Evolutionary conservation across 2,888 invertebrate species (phyloP).

Genomic region (Acleris sparsana): DNA sequence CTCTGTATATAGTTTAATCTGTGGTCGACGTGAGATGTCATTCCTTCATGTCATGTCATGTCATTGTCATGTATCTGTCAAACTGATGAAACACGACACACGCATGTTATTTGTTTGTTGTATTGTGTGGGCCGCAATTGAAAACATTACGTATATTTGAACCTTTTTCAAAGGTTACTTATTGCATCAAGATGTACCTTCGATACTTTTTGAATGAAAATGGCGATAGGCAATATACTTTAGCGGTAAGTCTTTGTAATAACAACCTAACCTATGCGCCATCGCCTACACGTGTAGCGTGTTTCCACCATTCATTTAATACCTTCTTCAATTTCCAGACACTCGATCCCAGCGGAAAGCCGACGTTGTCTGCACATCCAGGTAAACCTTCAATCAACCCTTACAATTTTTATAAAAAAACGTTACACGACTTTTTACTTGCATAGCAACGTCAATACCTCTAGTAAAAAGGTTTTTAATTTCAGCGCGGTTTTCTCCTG

Average conservation of each 20-base stretch:
- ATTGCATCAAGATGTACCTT: constrained; percentile 66
- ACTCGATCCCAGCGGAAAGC: constrained; percentile 89
- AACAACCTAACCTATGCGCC: constrained; percentile 46
- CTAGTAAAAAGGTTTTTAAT: constrained; percentile 43
- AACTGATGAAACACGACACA: too few relatives aligned
- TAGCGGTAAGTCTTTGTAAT: constrained; percentile 85
- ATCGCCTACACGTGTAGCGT: constrained; percentile 36
- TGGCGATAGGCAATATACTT: constrained; percentile 92
- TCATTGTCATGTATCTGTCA: too few relatives aligned
- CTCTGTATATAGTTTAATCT: too few relatives aligned
- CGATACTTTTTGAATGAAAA: constrained; percentile 87
- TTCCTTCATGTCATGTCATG: too few relatives aligned
- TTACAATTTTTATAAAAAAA: background rate
- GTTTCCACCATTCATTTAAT: constrained; percentile 29
- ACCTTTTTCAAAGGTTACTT: too few relatives aligned
- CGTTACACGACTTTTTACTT: background rate
- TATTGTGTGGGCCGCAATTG: too few relatives aligned
- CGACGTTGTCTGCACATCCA: constrained; percentile 95
- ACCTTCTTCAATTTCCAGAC: constrained; percentile 85
- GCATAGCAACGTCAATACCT: background rate
- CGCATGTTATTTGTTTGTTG: too few relatives aligned
- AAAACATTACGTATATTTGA: too few relatives aligned
- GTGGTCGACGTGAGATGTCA: too few relatives aligned
- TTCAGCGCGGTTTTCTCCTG: constrained; percentile 96
- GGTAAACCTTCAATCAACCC: constrained; percentile 65